Conservation (phyloP, 2,888 invertebrate genomes). For the Helicoverpa assulta region DNA sequence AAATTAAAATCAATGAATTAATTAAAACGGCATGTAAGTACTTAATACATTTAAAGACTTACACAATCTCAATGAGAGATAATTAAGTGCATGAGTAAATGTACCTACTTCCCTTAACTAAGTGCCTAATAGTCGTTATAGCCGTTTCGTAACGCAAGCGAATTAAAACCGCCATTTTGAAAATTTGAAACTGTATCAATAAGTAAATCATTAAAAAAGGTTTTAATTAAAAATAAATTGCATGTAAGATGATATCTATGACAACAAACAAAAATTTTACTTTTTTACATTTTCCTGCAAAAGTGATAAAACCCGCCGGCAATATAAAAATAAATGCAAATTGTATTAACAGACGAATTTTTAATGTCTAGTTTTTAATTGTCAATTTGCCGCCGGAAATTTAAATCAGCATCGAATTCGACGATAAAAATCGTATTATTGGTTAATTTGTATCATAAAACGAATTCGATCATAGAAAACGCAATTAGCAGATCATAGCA, state of each 20-base stretch:
- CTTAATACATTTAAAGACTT: constrained; percentile 9
- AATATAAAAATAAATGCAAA: constrained; percentile 18
- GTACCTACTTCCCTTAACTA: constrained; percentile 24
- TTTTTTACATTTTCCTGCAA: neutral
- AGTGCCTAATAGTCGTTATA: constrained; percentile 29
- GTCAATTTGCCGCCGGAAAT: constrained; percentile 53
- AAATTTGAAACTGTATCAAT: neutral
- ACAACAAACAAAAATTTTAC: neutral
- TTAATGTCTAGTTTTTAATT: constrained; percentile 38
- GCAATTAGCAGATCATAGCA: constrained; percentile 44
- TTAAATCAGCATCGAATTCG: constrained; percentile 35
- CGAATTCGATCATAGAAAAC: constrained; percentile 39
- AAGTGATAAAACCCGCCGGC: constrained; percentile 6
- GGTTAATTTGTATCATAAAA: constrained; percentile 54
- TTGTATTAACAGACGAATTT: constrained; percentile 29
- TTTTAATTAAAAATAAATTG: neutral
- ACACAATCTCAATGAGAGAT: constrained; percentile 27
- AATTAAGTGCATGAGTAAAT: constrained; percentile 26
- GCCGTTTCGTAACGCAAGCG: constrained; percentile 14
- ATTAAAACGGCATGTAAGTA: constrained; percentile 17
- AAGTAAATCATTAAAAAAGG: neutral
- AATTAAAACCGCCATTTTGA: constrained; percentile 6
- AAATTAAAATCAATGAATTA: constrained; percentile 43
- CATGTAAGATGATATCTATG: neutral
- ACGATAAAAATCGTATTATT: constrained; percentile 48